Evolutionary conservation across 2,113 vertebrate species (phyloP), one percentile per base, ranked within the genome.

Genomic region (Petaurus breviceps): DNA sequence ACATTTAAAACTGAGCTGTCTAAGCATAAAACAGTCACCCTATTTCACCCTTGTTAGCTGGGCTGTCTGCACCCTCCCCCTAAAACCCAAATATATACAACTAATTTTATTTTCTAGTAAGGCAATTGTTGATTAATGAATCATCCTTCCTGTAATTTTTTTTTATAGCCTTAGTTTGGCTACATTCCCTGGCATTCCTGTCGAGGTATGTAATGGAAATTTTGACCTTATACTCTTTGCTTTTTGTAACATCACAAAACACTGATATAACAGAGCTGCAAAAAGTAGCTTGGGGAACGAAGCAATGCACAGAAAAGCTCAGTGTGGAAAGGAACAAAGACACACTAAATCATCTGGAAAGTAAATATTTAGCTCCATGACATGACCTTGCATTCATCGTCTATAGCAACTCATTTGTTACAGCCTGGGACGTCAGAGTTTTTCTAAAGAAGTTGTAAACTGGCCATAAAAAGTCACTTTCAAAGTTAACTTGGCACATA

Each of bases 71-170:
- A 96, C 97, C 94, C 54, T 94, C 61, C 95, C 43, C 96, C 91
- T 94, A 31, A 92, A 97, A 91, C 68, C 95, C 94, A 96, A 98
- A 98, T 93, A 96, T 97, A 98, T 95, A 98, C 57, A 98, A 98
- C 93, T 95, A 97, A 98, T 97, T 98, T 96, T 98, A 94, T 98
- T 98, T 98, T 97, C 97, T 97, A 95, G 97, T 97, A 98, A 95
- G 96, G 96, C 93, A 98, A 96, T 96, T 98, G 98, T 98, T 99
- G 98, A 98, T 98, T 98, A 98, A 98, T 99, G 98, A 99, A 98
- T 99, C 98, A 99, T 99, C 98, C 98, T 98, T 99, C 98, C 98
- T 98, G 98, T 98, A 98, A 98, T 98, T 98, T 98, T 98, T 99
- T 98, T 99, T 98, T 96, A 97, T 98, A 98, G 97, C 55, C 90